Evolutionary conservation across 2,113 vertebrate genomes (phyloP).

Genomic region (Microtus ochrogaster): DNA sequence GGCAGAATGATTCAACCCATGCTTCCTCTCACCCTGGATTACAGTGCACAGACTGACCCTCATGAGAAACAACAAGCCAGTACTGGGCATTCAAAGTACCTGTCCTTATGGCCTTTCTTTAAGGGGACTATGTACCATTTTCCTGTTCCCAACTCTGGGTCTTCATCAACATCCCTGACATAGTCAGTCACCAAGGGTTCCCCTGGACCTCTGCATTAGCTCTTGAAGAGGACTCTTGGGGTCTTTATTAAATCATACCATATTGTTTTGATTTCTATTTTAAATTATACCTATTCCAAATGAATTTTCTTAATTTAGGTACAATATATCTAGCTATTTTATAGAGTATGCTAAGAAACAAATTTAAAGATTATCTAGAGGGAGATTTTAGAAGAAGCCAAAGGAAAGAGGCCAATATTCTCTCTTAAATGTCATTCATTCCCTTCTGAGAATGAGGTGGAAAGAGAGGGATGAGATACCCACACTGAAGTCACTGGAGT

Average conservation of each 20-base stretch:
- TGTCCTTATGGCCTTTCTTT: neutral
- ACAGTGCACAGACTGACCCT: neutral
- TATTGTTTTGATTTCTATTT: neutral
- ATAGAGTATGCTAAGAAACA: neutral
- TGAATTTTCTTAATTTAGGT: constrained; percentile 23
- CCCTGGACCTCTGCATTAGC: neutral
- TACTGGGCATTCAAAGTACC: neutral
- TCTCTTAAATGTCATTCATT: neutral
- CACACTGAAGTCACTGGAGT: neutral
- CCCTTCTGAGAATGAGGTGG: neutral
- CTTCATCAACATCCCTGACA: neutral
- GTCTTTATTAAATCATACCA: neutral
- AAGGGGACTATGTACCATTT: neutral
- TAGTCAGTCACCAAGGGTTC: neutral
- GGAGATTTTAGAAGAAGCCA: constrained; percentile 11
- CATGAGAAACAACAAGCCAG: neutral
- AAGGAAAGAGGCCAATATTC: neutral
- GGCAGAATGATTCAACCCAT: neutral
- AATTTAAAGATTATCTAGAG: neutral
- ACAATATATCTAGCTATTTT: neutral
- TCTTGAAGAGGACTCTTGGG: neutral
- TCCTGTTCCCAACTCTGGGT: neutral
- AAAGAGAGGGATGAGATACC: neutral
- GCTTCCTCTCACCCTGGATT: neutral
- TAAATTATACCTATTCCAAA: neutral